Base-by-base conservation (phyloP, 2,797 vertebrate genomes). In the Onychomys leucogaster region DNA sequence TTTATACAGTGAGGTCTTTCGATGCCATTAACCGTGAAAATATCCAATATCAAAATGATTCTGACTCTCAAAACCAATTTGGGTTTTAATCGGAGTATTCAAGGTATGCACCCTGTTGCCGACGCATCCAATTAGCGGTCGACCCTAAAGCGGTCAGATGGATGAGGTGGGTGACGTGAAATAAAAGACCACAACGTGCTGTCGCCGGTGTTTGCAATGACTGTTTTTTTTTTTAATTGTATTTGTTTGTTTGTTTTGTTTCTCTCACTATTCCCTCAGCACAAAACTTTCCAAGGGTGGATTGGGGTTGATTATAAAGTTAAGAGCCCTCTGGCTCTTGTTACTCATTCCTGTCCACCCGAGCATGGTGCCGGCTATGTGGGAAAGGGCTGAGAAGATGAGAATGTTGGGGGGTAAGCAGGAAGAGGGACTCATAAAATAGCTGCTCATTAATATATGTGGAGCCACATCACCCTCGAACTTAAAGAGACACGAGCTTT, bases 31-130 rank as follows among this genome's bases (percentile, higher is more conserved):
- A 92, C 95, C 90, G 96, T 34, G 59, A 97, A 98, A 98, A 98
- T 97, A 97, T 94, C 97, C 96, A 97, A 96, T 96, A 97, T 97
- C 96, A 95, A 98, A 96, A 98, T 97, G 95, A 98, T 97, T 98
- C 97, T 97, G 97, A 98, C 96, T 98, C 97, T 97, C 96, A 95
- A 97, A 97, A 97, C 87, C 97, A 96, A 98, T 98, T 97, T 97
- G 91, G 96, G 91, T 92, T 96, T 97, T 97, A 90, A 97, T 97
- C 87, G 96, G 89, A 96, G 96, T 90, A 93, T 98, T 96, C 94
- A 95, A 49, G 89, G 81, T 85, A 87, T 91, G 96, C 94, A 73
- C 80, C 91, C 95, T 93, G 76, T 80, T 78, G 83, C 5, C 85
- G 63, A 88, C 63, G 67, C 81, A 89, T 90, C 63, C 96, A 97